Evolutionary conservation across 2,113 vertebrate species (phyloP).

Genomic region (Eonycteris spelaea): DNA sequence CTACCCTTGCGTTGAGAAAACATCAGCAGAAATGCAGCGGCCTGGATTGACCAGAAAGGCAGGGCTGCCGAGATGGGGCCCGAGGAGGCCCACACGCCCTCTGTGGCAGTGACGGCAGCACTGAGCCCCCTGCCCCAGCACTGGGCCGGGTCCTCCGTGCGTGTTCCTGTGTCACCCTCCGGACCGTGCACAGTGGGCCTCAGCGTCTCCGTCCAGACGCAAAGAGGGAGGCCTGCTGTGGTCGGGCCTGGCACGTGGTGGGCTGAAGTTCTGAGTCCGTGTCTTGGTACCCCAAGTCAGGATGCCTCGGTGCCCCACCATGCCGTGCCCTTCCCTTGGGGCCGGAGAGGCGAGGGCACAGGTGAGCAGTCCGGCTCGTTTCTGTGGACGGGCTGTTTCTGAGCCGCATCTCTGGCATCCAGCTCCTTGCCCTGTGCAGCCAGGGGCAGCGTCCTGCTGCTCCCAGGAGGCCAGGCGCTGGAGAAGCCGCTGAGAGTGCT

Average conservation of each 20-base stretch:
- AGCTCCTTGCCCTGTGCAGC: slow-evolving; percentile 1
- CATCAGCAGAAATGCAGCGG: neutral
- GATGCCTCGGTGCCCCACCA: neutral
- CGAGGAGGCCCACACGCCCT: fast-evolving
- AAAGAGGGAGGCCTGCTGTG: neutral
- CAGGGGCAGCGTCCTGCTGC: neutral
- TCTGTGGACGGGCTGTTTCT: neutral
- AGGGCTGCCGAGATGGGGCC: neutral
- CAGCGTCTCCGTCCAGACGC: fast-evolving
- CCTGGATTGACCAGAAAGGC: neutral
- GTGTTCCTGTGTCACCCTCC: fast-evolving
- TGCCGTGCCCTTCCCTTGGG: neutral
- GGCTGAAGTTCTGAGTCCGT: neutral
- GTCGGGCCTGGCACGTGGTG: fast-evolving
- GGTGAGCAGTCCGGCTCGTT: fast-evolving
- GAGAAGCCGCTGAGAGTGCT: too few relatives aligned
- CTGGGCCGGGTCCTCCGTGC: fast-evolving
- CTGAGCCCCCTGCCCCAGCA: fast-evolving
- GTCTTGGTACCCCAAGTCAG: neutral
- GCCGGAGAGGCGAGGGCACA: neutral
- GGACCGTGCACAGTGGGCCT: neutral
- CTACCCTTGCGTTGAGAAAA: neutral
- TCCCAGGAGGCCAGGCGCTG: neutral
- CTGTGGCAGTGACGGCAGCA: fast-evolving
- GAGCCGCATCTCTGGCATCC: neutral